phyloP scores from a whole-genome alignment of 2,113 vertebrate species.

The Dasyprocta punctata region DNA sequence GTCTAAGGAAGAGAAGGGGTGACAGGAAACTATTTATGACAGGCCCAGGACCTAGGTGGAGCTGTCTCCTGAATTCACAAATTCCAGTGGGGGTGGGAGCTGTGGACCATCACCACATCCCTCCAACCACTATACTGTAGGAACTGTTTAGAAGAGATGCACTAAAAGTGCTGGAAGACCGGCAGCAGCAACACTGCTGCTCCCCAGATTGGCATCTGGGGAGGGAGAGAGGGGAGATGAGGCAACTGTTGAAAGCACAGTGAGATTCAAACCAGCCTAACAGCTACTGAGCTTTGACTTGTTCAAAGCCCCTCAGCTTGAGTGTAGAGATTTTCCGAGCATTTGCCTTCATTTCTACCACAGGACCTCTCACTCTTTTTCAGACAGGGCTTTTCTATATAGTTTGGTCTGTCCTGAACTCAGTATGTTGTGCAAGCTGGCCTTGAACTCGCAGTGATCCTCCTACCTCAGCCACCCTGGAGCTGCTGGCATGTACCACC shows the following conservation, averaged over 20 bases:
- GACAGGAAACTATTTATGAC: background rate
- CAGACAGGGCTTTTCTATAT: background rate
- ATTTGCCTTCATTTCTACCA: background rate
- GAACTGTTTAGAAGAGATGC: background rate
- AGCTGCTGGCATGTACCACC: background rate
- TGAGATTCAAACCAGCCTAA: background rate
- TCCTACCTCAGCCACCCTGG: background rate
- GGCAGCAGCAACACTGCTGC: background rate
- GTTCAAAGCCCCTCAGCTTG: background rate
- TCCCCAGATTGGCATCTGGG: background rate
- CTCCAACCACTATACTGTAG: background rate
- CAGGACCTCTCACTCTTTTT: background rate
- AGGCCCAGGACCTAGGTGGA: background rate
- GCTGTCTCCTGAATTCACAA: background rate
- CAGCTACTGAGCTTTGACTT: background rate
- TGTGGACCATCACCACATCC: fast-evolving
- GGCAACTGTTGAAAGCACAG: background rate
- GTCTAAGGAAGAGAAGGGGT: background rate
- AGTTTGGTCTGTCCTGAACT: background rate
- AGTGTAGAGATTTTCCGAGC: background rate
- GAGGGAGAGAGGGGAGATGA: background rate
- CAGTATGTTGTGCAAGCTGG: background rate
- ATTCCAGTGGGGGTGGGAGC: fast-evolving
- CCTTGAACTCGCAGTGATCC: background rate
- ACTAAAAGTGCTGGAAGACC: background rate